A percentile compares a stretch with the other conserved stretches of the same genome.
These are phyloP conservation scores for Notechis scutatus DNA, from an alignment of 2,113 vertebrate species.

Conservation along the genomic window DNA sequence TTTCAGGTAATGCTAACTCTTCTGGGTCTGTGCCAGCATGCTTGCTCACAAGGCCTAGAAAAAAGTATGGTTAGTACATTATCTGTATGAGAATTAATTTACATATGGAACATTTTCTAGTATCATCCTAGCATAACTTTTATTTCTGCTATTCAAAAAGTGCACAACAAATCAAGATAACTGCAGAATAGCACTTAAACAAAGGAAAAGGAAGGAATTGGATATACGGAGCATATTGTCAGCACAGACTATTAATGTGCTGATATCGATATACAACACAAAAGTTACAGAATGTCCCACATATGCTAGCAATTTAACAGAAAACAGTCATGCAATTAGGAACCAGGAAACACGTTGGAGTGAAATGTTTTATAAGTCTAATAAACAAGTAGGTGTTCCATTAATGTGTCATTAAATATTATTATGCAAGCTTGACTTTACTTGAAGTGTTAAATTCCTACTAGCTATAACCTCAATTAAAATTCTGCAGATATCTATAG, in stretches of 20 bases:
- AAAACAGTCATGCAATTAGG: neutral
- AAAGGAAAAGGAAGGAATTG: neutral
- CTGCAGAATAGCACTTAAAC: neutral
- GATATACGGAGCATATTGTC: neutral
- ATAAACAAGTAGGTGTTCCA: neutral
- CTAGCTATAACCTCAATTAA: neutral
- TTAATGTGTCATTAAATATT: neutral
- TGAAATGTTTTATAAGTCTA: no score
- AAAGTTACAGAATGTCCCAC: neutral
- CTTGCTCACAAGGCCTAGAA: slow-evolving; percentile 37
- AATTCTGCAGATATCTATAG: neutral
- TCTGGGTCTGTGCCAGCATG: slow-evolving; percentile 30
- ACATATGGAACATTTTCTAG: neutral
- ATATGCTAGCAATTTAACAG: neutral
- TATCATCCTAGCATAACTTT: neutral
- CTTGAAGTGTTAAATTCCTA: neutral
- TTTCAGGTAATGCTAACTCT: slow-evolving; percentile 28
- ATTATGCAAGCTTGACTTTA: neutral
- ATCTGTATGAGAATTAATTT: neutral
- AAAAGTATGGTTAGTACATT: slow-evolving; percentile 15
- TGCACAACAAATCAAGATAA: neutral
- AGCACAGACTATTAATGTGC: neutral
- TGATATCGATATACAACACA: neutral
- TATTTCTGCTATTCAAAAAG: neutral
- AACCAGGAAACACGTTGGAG: neutral